Percentiles rank a stretch among this genome's conserved stretches.
Evolutionary conservation across 2,888 invertebrate species (phyloP).

Genomic region (Luperina testacea): DNA sequence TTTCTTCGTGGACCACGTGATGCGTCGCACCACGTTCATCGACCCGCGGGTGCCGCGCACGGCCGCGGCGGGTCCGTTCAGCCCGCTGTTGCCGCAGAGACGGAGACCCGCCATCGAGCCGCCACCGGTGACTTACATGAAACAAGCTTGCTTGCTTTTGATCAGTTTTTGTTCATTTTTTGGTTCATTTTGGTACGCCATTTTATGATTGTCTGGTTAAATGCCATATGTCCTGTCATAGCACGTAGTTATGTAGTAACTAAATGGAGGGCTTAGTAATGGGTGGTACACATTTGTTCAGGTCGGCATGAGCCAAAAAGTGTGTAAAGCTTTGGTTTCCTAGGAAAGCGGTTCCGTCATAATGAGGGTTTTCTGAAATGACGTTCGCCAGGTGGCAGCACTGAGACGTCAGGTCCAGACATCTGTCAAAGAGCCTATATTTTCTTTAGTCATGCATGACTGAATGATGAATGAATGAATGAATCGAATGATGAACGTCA

Average conservation of each 20-base stretch:
- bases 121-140: constrained; percentile 28
- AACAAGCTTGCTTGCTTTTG: constrained; percentile 9
- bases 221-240: not conserved
- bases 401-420: too few relatives aligned
- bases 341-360: not conserved
- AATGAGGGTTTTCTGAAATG: too few relatives aligned
- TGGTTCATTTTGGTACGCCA: constrained; percentile 7
- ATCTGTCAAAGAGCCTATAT: too few relatives aligned
- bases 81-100: constrained; percentile 84
- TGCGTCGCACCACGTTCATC: constrained; percentile 98
- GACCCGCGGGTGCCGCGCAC: constrained; percentile 98
- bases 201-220: not conserved
- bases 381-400: too few relatives aligned
- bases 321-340: not conserved
- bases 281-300: not conserved
- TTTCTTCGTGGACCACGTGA: constrained; percentile 99
- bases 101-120: constrained; percentile 82
- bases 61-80: constrained; percentile 90
- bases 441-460: too few relatives aligned
- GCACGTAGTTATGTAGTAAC: not conserved
- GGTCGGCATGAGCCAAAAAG: too few relatives aligned
- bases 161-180: not conserved
- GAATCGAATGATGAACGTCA: too few relatives aligned
- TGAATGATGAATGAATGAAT: too few relatives aligned
- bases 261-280: not conserved